Base-by-base conservation (phyloP, 1,140 invertebrate genomes). In the Thalassaphorura encarpata region DNA sequence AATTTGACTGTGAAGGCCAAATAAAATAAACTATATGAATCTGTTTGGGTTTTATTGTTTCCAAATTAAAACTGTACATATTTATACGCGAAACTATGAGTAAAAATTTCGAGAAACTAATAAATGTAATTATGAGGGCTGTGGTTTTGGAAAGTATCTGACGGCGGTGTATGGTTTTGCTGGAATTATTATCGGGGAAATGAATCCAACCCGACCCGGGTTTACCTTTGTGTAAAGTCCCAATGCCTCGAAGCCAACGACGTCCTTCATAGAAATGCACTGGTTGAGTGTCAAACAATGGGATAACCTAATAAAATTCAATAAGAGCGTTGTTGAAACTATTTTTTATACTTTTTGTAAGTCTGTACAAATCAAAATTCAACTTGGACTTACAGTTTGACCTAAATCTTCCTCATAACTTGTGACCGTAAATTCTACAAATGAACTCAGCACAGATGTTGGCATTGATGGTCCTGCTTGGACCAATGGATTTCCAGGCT, bases 391-490 rank as follows among this genome's bases (percentile, higher is more conserved):
- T n/a, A n/a, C n/a, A 5, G 48, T 36, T 23, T 51, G 48, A 5
- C 29, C 48, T 16, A 51, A 23, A 24, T 51, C 48, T 19, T 3
- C 13, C 23, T 51, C 48, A 21, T 51, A 51, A 6, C 13, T 18
- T 31, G 6, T 36, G 23, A 29, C 11, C 18, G 13, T 33, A 11
- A 51, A 51, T 18, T 36, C 31, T 18, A 51, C 48, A 21, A 36
- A 51, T 4, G 48, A 51, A 18, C 21, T 24, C 26, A 51, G 48
- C 3, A 51, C 48, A 24, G 33, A 33, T 13, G 31, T 29, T n/a
- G 48, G 48, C 48, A 51, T 51, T 3, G 48, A 51, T 6, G 48
- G 48, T 21, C 48, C 48, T 23, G 11, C 11, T 36, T 51, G 48
- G 15, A 16, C 4, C n/a, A 19, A 5, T 23, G 48, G 48, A 24